Base-by-base conservation (phyloP, 2,113 vertebrate species). In the Salvelinus namaycush region DNA sequence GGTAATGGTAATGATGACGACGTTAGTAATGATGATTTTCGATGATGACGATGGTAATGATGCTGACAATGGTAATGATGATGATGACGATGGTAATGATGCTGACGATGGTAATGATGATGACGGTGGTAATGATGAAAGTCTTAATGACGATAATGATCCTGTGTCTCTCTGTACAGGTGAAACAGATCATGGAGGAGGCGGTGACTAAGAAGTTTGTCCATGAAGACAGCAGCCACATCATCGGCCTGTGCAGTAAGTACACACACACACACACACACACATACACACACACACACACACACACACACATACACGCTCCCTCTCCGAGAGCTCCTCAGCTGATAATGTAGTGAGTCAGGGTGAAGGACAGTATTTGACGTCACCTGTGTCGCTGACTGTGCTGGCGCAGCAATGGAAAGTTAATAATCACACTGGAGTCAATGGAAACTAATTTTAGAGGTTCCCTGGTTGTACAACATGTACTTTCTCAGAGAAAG, bases 121-220 rank as follows among this genome's bases (percentile, higher is more conserved):
- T 24, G 64, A 13, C 16, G 27, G 13, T n/a, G 20, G 20, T 48
- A 9, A 26, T 27, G 7, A 59, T 1, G 68, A 16, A 49, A 24
- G 4, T 31, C 29, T 31, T 31, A 31, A 34, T 6, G 1, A 34
- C 1, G 31, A 6, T 6, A 24, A 48, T 20, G 20, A 27, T 3
- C 11, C n/a, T 66, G 54, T 77, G 1, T 76, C 76, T 77, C 54
- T 79, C 31, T 80, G 24, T 91, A 64, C 89, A 99, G 97, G 97
- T 99, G 67, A 99, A 99, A 83, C 97, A 99, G 93, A 96, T 97
- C 65, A 98, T 99, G 97, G 97, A 99, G 90, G 97, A 99, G 83
- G 95, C 97, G 0, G 97, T 99, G 82, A 99, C 97, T 70, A 94
- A 95, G 93, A 99, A 98, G 80, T 99, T 98, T 87, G 97, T 99